Conservation (phyloP, 1,140 invertebrate genomes). For the Drosophila seguyi region DNA sequence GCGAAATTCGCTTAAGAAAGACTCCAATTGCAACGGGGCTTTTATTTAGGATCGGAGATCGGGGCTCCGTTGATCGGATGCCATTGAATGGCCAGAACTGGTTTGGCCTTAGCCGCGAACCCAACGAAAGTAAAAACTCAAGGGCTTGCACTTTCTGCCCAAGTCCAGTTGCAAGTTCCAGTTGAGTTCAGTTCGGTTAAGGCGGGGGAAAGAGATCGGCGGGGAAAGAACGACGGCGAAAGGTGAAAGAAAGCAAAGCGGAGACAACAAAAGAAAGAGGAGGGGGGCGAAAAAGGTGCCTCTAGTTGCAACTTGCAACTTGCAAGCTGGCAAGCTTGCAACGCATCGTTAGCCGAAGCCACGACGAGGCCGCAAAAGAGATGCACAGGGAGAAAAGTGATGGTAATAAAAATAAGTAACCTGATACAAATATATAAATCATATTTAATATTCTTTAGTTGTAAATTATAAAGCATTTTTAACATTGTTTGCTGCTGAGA, state of each 20-base stretch:
- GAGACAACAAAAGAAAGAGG: conserved; percentile 18
- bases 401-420: background rate
- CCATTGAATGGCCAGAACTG: conserved; percentile 63
- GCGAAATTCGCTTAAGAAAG: conserved; percentile 62
- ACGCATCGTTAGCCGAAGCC: conserved; percentile 75
- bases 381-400: conserved; percentile 15
- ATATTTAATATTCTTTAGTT: background rate
- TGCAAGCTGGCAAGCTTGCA: conserved; percentile 54
- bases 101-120: conserved; percentile 35
- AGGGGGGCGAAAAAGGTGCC: conserved; percentile 21
- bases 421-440: background rate
- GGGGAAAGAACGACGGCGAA: conserved; percentile 40
- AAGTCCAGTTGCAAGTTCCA: conserved; percentile 38
- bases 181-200: conserved; percentile 25
- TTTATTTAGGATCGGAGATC: conserved; percentile 19
- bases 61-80: conserved; percentile 24
- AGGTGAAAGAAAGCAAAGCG: conserved; percentile 42
- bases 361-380: conserved; percentile 8
- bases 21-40: conserved; percentile 46
- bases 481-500: too few relatives aligned
- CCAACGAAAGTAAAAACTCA: conserved; percentile 85
- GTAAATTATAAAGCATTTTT: background rate
- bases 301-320: conserved; percentile 56
- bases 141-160: conserved; percentile 84
- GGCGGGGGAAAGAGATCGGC: conserved; percentile 13